These are phyloP conservation scores for Phasianus colchicus DNA, from an alignment of 2,113 vertebrate species.

Conservation along the genomic window DNA sequence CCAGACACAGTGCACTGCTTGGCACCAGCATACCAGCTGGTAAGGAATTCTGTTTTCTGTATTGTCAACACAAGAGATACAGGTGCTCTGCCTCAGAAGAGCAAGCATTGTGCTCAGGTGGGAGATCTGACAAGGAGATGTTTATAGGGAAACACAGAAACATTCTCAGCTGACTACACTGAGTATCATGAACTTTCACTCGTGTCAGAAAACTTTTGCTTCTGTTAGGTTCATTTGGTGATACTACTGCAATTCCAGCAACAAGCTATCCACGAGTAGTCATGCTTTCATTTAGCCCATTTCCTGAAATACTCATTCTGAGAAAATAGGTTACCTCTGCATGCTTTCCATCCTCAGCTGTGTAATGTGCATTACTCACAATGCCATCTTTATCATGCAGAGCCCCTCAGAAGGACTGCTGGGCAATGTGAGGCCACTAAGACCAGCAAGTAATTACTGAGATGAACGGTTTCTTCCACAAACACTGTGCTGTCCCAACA, in stretches of 20 bases:
- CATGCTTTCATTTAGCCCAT: background rate
- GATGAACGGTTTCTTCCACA: background rate
- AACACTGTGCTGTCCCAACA: background rate
- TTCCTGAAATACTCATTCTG: background rate
- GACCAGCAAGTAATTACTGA: background rate
- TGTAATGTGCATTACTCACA: fast-evolving
- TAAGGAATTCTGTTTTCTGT: background rate
- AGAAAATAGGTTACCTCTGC: background rate
- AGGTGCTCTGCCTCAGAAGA: background rate
- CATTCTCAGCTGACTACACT: background rate
- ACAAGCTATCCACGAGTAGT: background rate
- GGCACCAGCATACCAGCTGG: background rate
- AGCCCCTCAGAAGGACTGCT: background rate
- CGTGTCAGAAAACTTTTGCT: background rate
- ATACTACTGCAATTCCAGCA: background rate
- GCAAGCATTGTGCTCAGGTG: background rate
- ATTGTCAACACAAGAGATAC: background rate
- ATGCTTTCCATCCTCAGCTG: background rate
- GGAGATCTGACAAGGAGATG: background rate
- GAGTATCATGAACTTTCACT: background rate
- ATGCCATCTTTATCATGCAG: background rate
- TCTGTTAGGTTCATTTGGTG: background rate
- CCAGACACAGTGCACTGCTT: too few species aligned
- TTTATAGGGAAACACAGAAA: background rate
- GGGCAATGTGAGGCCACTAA: background rate